Conservation (phyloP, 2,888 invertebrate genomes). For the Drosophila mimetica region DNA sequence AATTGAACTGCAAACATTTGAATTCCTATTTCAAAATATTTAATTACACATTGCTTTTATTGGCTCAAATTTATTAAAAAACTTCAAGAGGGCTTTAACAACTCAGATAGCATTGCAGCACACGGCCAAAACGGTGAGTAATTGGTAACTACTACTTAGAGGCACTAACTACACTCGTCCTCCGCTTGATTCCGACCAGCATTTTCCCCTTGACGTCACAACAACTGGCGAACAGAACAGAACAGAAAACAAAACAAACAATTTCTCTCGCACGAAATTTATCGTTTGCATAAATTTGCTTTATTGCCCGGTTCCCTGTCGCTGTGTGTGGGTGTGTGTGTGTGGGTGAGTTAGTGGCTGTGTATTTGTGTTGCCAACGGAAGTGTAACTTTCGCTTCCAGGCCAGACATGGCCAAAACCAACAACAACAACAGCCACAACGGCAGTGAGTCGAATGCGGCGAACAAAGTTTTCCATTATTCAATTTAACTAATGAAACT, state of each 20-base stretch:
- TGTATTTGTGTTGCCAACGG: constrained; percentile 47
- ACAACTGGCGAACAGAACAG: constrained; percentile 39
- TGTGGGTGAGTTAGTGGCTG: constrained; percentile 36
- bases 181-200: constrained; percentile 12
- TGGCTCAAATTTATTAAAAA: background rate
- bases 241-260: constrained; percentile 73
- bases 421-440: constrained; percentile 32
- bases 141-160: constrained; percentile 60
- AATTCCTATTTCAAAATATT: background rate
- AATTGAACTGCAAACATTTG: background rate
- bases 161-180: constrained; percentile 64
- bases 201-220: constrained; percentile 36
- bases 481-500: constrained; percentile 84
- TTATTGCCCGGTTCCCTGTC: constrained; percentile 68
- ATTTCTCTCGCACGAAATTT: constrained; percentile 79
- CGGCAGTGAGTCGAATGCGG: constrained; percentile 64
- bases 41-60: background rate
- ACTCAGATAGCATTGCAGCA: constrained; percentile 10
- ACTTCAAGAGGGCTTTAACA: constrained; percentile 13
- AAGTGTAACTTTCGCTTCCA: constrained; percentile 76
- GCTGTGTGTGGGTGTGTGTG: constrained; percentile 26
- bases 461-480: constrained; percentile 81
- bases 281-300: constrained; percentile 83
- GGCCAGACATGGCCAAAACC: constrained; percentile 62
- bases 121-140: constrained; percentile 31